Evolutionary conservation across 2,113 vertebrate species (phyloP), one percentile per base, ranked within the genome.

Genomic region (Salvelinus alpinus): DNA sequence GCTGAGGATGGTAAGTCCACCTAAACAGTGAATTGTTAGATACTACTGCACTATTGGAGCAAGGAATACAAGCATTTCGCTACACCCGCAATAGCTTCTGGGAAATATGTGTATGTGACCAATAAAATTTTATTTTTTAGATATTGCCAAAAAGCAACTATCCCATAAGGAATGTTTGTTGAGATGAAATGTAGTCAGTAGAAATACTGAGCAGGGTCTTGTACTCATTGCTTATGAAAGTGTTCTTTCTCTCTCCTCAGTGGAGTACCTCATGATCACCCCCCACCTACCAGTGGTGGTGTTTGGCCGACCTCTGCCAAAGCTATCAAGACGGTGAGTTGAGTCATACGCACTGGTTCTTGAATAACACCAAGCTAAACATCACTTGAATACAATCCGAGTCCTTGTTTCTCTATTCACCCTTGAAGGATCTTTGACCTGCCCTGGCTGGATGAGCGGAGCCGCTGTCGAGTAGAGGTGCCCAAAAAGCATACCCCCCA

Each of bases 401-500:
- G 51, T 18, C 3, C 51, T 54, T 18, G 16, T 18, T 18, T 54
- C 51, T 54, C 16, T 18, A 16, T 54, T 54, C 5, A 79, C 24
- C 59, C 81, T 78, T 3, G 0, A 87, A 96, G 95, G 89, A 94
- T 94, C 85, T 96, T 96, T 64, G 95, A 96, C 87, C 91, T 96
- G 83, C 95, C 95, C 20, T 96, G 95, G 95, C 88, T 96, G 88
- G 95, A 96, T 11, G 95, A 96, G 76, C 92, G 94, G 67, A 96
- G 94, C 76, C 93, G 95, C 78, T 95, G 94, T 81, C 93, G 94
- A 38, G 85, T 95, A 75, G 95, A 96, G 85, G 90, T 93, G 88
- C 94, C 95, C 85, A 96, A 96, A 90, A 96, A 96, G 88, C 94
- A 96, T 87, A 96, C 95, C 0, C 95, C 95, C 0, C 95, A 96